Evolutionary conservation across 2,888 invertebrate genomes (phyloP).

Genomic region (Brachypalpus laphriformis): DNA sequence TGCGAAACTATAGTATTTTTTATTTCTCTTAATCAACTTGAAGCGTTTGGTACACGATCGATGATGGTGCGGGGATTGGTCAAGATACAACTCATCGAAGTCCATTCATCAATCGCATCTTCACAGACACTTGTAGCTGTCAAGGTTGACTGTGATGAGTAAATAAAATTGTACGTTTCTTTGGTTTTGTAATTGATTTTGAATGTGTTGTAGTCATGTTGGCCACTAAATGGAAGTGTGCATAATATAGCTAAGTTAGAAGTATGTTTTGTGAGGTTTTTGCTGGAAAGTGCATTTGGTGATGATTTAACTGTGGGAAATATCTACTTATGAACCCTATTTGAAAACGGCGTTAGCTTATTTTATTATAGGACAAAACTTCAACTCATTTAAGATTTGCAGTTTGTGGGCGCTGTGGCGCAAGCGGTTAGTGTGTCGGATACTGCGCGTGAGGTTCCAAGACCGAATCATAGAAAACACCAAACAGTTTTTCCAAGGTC

Average conservation of each 20-base stretch:
- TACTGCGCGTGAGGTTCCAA: no score
- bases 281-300: background rate
- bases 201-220: background rate
- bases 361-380: no score
- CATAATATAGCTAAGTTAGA: background rate
- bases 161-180: constrained; percentile 5
- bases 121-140: constrained; percentile 4
- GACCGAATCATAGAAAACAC: no score
- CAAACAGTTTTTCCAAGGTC: no score
- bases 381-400: no score
- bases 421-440: no score
- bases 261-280: background rate
- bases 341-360: no score
- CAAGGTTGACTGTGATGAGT: background rate
- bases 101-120: constrained; percentile 7
- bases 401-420: no score
- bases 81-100: background rate
- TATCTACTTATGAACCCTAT: no score
- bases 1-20: background rate
- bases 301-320: no score
- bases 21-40: constrained; percentile 13
- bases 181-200: constrained; percentile 14
- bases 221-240: background rate
- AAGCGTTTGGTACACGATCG: background rate
- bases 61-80: background rate